Percentiles rank a stretch among this genome's conserved stretches.
phyloP scores from a whole-genome alignment of 1,140 invertebrate genomes.

The Caenorhabditis brenneri region DNA sequence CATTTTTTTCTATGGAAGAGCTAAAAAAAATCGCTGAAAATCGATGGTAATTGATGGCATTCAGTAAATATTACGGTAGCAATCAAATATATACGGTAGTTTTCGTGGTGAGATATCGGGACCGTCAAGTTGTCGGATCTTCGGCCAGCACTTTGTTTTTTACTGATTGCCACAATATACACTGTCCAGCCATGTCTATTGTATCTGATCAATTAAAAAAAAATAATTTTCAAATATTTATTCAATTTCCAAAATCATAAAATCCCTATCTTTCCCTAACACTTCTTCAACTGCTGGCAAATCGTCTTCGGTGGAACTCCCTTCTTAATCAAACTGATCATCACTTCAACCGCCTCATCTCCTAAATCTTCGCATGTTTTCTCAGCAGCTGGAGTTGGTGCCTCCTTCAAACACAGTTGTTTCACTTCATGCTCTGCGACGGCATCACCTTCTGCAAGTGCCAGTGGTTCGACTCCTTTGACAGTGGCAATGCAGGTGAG shows the following conservation, averaged over 20 bases:
- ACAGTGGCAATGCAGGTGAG: not conserved
- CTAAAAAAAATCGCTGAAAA: too few species aligned
- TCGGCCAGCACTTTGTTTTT: too few species aligned
- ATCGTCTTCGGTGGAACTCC: constrained; percentile 19
- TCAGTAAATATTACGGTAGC: too few species aligned
- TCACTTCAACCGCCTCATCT: not conserved
- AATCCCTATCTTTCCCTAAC: not conserved
- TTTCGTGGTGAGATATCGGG: too few species aligned
- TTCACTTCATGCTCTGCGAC: constrained; percentile 10
- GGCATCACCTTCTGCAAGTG: not conserved
- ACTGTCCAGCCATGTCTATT: too few species aligned
- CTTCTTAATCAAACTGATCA: not conserved
- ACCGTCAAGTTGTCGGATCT: too few species aligned
- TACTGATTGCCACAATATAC: too few species aligned
- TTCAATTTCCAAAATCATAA: not conserved
- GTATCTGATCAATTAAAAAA: too few species aligned
- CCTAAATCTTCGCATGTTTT: not conserved
- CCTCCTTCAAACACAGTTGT: not conserved
- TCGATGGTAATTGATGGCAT: too few species aligned
- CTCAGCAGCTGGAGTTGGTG: constrained; percentile 12
- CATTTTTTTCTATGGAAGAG: too few species aligned
- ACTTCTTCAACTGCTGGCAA: constrained; percentile 28
- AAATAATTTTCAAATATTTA: not conserved
- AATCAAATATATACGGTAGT: too few species aligned
- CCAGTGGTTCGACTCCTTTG: not conserved